Conservation (phyloP, 2,113 vertebrate genomes). For the Misgurnus mizolepis region DNA sequence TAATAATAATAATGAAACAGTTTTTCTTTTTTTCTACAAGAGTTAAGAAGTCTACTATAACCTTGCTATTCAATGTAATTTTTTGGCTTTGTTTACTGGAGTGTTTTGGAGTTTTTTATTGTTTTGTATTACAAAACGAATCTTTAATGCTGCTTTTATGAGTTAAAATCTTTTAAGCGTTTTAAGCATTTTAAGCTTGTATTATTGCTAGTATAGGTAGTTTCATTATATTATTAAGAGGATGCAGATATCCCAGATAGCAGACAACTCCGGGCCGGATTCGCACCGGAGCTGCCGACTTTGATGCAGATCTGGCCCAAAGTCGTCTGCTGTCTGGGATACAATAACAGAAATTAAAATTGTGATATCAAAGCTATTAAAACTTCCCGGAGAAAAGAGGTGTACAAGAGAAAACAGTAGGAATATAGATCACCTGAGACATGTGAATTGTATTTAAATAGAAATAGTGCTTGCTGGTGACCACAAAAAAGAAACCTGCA, state of each 20-base stretch:
- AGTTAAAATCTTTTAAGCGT: constrained; percentile 68
- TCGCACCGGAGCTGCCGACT: too few species aligned
- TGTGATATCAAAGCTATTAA: background rate
- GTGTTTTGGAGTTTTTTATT: constrained; percentile 52
- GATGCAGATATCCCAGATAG: background rate
- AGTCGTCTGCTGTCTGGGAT: too few species aligned
- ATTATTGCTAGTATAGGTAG: constrained; percentile 64
- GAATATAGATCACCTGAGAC: constrained; percentile 22
- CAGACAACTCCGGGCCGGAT: too few species aligned
- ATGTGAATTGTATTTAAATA: background rate
- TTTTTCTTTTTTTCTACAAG: background rate
- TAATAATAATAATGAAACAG: background rate
- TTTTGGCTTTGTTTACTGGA: constrained; percentile 57
- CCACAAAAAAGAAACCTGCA: background rate
- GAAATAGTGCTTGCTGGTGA: background rate
- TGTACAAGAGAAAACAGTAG: constrained; percentile 14
- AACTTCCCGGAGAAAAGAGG: background rate
- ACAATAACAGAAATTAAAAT: background rate
- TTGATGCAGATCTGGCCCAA: too few species aligned
- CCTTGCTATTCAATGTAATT: constrained; percentile 50
- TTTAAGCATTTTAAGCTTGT: background rate
- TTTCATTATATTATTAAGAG: constrained; percentile 32
- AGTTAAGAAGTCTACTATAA: background rate
- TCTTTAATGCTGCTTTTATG: constrained; percentile 69
- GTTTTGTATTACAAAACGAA: constrained; percentile 49